These are phyloP conservation scores for Hippocampus barbouri DNA, from an alignment of 2,113 vertebrate genomes.

Conservation along the genomic window DNA sequence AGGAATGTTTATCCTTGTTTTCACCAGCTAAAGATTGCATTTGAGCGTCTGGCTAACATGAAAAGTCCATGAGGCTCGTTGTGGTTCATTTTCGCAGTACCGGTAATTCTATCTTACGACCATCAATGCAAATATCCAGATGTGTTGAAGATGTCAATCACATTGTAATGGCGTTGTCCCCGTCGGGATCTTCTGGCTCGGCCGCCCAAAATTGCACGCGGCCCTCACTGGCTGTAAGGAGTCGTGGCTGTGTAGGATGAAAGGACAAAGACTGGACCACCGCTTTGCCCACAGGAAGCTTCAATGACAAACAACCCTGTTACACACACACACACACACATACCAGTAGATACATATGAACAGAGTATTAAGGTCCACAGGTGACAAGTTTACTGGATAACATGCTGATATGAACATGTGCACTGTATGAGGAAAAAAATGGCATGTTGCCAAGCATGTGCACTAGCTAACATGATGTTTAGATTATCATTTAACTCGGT, in stretches of 20 bases:
- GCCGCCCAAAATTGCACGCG: constrained; percentile 81
- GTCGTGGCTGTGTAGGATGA: constrained; percentile 79
- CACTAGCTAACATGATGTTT: background rate
- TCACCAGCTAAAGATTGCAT: no score
- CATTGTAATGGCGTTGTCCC: constrained; percentile 10
- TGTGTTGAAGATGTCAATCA: constrained; percentile 1
- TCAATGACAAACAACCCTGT: constrained; percentile 78
- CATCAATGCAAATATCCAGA: background rate
- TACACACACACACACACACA: background rate
- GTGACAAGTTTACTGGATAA: background rate
- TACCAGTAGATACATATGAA: background rate
- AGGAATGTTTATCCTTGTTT: no score
- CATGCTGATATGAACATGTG: no score
- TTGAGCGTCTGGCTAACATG: no score
- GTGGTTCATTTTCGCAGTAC: background rate
- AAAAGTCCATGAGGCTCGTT: background rate
- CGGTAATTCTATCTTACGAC: background rate
- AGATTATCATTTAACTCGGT: no score
- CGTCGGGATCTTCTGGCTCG: constrained; percentile 68
- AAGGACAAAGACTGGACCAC: constrained; percentile 87
- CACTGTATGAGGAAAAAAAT: no score
- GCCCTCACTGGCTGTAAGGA: constrained; percentile 80
- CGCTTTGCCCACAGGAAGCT: constrained; percentile 75
- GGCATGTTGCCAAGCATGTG: background rate
- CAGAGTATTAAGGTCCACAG: background rate